Base-by-base conservation (phyloP, 2,797 vertebrate species). In the Silurus lanzhouensis region DNA sequence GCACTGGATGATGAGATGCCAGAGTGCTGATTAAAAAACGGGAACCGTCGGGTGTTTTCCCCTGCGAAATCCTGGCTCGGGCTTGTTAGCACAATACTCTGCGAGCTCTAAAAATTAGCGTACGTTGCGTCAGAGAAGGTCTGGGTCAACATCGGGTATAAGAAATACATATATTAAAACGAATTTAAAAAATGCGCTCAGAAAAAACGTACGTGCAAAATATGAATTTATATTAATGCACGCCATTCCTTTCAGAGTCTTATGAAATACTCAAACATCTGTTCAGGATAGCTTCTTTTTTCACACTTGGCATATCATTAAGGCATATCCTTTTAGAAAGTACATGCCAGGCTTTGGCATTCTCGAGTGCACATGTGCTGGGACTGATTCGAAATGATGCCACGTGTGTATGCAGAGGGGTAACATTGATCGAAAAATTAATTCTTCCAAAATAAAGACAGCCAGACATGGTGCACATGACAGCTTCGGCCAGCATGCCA, bases 231-330 rank as follows among this genome's bases (percentile, higher is more conserved):
- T 92, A 93, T 94, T 94, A 94, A 91, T 92, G 91, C 91, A 86
- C 87, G 89, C 89, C 92, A 90, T 93, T 92, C 91, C 94, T 94
- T 93, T 93, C 92, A 93, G 93, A 92, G 91, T 91, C 91, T 89
- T 92, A 89, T 91, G 92, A 94, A 94, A 94, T 93, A 92, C 94
- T 94, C 92, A 94, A 94, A 94, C 94, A 95, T 95, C 93, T 95
- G 94, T 91, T 94, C 89, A 91, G 88, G 90, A 92, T 92, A 89
- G 89, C 83, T 91, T 92, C 93, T 90, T 92, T 92, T 80, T 80
- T 91, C 90, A 90, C 90, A 90, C 87, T 82, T 77, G 81, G 80
- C 85, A 77, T 86, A 68, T 77, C 72, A 82, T 82, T 82, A 77
- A 63, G n/a, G 12, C 52, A 75, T 57, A 52, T 64, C 74, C 66